Base-by-base conservation (phyloP, 2,113 vertebrate genomes). In the Dromiciops gliroides region DNA sequence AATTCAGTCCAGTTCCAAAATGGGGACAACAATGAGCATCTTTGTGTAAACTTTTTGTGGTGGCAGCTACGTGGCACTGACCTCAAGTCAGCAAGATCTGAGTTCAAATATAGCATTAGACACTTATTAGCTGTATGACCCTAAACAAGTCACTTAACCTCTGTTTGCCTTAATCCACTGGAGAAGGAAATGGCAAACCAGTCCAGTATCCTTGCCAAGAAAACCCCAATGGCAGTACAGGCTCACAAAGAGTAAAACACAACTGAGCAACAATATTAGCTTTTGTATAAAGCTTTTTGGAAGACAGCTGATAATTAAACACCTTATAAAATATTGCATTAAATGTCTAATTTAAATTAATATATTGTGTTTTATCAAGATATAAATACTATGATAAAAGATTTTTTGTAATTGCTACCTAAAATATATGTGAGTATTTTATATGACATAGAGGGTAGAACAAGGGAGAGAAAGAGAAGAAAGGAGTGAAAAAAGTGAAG, bases 1-100 rank as follows among this genome's bases (percentile, higher is more conserved):
- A 94, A 95, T 75, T 16, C 48, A 1, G 95, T n/a, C 25, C 24
- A 91, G 10, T 88, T 93, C 92, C 89, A 23, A 91, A 89, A n/a
- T 23, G 22, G 4, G 44, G 22, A 95, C 4, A 94, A 50, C 94
- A 91, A 96, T 94, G 60, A 83, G 5, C 10, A 11, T 90, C 52
- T 49, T 28, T 19, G 49, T 5, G n/a, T n/a, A 19, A 75, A 4
- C 14, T n/a, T 75, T 75, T 37, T 37, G 37, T 75, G 37, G 4
- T n/a, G 60, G 5, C 60, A 75, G 37, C 37, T 75, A 19, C 31
- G 14, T n/a, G 14, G 3, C 60, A n/a, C 14, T 6, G 14, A 19
- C 10, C 3, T 37, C 10, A 11, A 60, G 56, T 60, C 8, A 60
- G 28, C 0, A 60, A 67, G 56, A 67, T 11, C 56, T 14, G 31